phyloP scores from a whole-genome alignment of 2,888 invertebrate species.

The Diploptera punctata region DNA sequence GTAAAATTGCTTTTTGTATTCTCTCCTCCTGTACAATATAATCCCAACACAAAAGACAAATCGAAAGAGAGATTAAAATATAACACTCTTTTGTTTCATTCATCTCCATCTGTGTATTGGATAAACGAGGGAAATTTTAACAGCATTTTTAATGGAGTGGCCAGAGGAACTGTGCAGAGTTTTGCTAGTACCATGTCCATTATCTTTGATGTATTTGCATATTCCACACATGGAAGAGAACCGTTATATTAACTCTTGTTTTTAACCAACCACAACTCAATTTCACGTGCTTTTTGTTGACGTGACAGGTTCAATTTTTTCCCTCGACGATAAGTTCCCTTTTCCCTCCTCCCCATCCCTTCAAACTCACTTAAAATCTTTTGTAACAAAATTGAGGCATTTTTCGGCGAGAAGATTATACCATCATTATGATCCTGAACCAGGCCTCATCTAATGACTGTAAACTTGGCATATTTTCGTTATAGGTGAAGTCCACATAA shows the following conservation, averaged over 20 bases:
- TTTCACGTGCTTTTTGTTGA: constrained; percentile 19
- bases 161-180: constrained; percentile 1
- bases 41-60: too few relatives aligned
- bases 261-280: constrained; percentile 17
- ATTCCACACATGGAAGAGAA: constrained; percentile 5
- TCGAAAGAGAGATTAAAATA: too few relatives aligned
- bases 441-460: too few relatives aligned
- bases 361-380: constrained; percentile 1
- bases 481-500: too few relatives aligned
- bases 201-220: constrained; percentile 23
- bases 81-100: neutral
- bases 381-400: constrained; percentile 17
- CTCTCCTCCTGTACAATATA: too few relatives aligned
- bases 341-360: neutral
- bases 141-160: constrained; percentile 18
- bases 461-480: too few relatives aligned
- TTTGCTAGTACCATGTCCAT: constrained; percentile 6
- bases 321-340: constrained; percentile 14
- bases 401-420: constrained; percentile 16
- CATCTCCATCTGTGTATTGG: neutral
- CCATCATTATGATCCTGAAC: neutral
- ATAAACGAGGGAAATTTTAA: constrained; percentile 19
- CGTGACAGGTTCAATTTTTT: constrained; percentile 17
- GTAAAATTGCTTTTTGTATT: too few relatives aligned
- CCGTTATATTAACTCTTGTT: constrained; percentile 16